Base-by-base conservation (phyloP, 2,113 vertebrate genomes). In the Hassar affinis region DNA sequence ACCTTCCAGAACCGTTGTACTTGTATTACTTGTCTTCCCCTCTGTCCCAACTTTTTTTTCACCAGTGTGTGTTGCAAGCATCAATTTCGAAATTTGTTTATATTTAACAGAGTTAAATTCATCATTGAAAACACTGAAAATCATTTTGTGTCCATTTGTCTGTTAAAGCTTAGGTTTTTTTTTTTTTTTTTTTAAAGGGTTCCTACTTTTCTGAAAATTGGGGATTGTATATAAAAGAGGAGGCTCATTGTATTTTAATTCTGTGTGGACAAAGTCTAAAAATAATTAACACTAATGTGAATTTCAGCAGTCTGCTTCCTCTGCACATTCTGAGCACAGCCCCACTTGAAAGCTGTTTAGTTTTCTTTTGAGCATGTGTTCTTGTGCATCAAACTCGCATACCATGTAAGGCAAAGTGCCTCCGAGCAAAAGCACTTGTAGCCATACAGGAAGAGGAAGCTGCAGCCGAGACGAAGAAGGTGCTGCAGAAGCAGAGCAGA, bases 391-490 rank as follows among this genome's bases (percentile, higher is more conserved):
- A 42, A 20, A 61, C 52, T 6, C 1, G 35, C 52, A 76, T n/a
- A 85, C 80, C 86, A 76, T 85, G 59, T 87, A 85, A 76, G 83
- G 86, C 35, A 66, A 79, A 27, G 78, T n/a, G 12, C 7, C 84
- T 78, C 35, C 0, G 66, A 71, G 54, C 57, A 33, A 42, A 2
- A 42, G 17, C 30, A 6, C 56, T 54, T n/a, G 47, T 66, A 72
- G 80, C 45, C 27, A 25, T 79, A 68, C 78, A 84, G 78, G 54
- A 86, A 86, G 77, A 83, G 82, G 85, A 86, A 86, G 57, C 85
- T 84, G 57, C 81, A 33, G 33, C 49, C 0, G 42, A 38, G 49
- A 20, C 33, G 17, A 18, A 79, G 30, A 77, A 52, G 35, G 61
- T 47, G 78, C 52, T n/a, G 78, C 81, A 61, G n/a, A 76, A 61